A percentile compares a stretch with the other conserved stretches of the same genome.
These are phyloP conservation scores for Athripsodes cinereus DNA, from an alignment of 2,888 invertebrate genomes.

Conservation along the genomic window DNA sequence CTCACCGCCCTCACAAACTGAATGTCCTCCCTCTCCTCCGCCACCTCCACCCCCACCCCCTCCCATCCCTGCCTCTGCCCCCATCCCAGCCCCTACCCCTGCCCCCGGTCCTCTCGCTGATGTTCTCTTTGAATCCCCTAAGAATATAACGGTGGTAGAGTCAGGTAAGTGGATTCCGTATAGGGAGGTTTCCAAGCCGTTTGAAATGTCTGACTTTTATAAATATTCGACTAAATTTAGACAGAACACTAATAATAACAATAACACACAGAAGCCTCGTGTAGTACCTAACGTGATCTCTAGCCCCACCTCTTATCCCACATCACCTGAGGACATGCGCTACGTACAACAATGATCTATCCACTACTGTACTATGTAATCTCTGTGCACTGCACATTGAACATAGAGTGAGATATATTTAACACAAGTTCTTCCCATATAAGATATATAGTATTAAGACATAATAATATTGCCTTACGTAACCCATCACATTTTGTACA, in stretches of 20 bases:
- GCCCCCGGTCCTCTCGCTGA: slow-evolving; percentile 29
- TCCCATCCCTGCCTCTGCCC: slow-evolving; percentile 29
- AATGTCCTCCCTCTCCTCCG: neutral
- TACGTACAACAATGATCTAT: neutral
- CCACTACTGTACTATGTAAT: no score
- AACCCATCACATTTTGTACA: no score
- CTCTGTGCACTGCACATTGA: no score
- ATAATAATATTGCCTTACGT: no score
- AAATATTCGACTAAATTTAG: slow-evolving; percentile 94
- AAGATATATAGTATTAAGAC: no score
- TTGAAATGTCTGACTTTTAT: slow-evolving; percentile 97
- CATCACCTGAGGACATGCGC: slow-evolving; percentile 1
- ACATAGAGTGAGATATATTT: no score
- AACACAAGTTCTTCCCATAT: no score
- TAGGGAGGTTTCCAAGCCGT: slow-evolving; percentile 91
- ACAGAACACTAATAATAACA: slow-evolving; percentile 44
- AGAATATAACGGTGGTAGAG: slow-evolving; percentile 78
- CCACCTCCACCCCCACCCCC: neutral
- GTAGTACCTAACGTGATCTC: slow-evolving; percentile 1
- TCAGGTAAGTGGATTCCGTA: slow-evolving; percentile 87
- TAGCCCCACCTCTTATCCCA: neutral
- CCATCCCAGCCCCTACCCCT: slow-evolving; percentile 32
- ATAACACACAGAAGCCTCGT: neutral
- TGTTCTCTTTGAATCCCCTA: slow-evolving; percentile 68
- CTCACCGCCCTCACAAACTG: slow-evolving; percentile 36